Base-by-base conservation (phyloP, 2,888 invertebrate genomes). In the Chymomyza amoena region DNA sequence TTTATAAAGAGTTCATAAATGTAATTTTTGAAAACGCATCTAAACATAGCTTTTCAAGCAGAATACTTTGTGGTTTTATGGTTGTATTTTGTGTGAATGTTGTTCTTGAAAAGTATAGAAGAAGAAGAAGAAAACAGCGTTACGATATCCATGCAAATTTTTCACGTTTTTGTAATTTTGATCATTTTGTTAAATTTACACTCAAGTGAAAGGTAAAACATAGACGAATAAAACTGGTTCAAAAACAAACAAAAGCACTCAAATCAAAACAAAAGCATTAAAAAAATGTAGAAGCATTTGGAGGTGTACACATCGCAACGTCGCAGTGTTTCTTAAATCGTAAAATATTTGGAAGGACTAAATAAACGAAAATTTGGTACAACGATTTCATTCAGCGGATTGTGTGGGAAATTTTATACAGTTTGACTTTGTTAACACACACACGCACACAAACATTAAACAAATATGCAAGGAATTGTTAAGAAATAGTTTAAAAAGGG, bases 111-210 rank as follows among this genome's bases (percentile, higher is more conserved):
- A 69, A 75, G 69, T 79, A 64, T 72, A 72, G 80, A 80, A 80
- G 81, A 69, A 72, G 80, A 80, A 80, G 81, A 69, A 78, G 79
- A 73, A 80, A 89, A 87, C 82, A 87, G 84, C 89, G 89, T 89
- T 87, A 90, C 89, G 82, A 89, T 89, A 89, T 89, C 89, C 91
- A 91, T 91, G 91, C 91, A 91, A 91, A 90, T 91, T 90, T 82
- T 90, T 91, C 89, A 90, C 90, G 84, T 74, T 69, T 39, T 66
- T 50, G 60, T 25, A 57, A 77, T 76, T 79, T 74, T 69, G 77
- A 74, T 77, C 70, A 75, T 78, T 70, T 72, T 70, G 75, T 82
- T 81, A 90, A 84, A 88, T 74, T 77, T 76, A 79, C 73, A 84
- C 77, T 68, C 77, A 74, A 56, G 52, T 57, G 0, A 61, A 69